phyloP scores from a whole-genome alignment of 2,888 invertebrate species.

The Boloria selene region DNA sequence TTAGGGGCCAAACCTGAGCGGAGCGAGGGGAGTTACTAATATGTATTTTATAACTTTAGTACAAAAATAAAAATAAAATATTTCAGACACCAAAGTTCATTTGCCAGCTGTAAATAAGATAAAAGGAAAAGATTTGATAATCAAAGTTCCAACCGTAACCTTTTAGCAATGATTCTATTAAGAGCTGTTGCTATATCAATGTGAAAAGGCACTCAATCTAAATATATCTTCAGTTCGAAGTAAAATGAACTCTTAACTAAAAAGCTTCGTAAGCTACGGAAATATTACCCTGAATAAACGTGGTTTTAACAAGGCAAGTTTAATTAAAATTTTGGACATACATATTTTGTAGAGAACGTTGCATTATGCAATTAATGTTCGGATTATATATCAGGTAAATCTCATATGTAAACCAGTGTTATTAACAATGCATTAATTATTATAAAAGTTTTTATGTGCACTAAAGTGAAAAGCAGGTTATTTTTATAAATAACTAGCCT shows the following conservation, averaged over 20 bases:
- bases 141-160: conserved; percentile 28
- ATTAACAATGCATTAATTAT: too few species aligned
- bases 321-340: conserved; percentile 55
- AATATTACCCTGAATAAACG: conserved; percentile 38
- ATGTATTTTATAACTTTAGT: too few species aligned
- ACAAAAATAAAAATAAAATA: too few species aligned
- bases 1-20: too few species aligned
- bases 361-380: not conserved
- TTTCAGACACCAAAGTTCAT: not conserved
- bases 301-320: conserved; percentile 41
- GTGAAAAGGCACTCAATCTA: conserved; percentile 27
- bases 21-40: too few species aligned
- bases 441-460: too few species aligned
- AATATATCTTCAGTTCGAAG: conserved; percentile 20
- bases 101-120: not conserved
- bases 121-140: conserved; percentile 1
- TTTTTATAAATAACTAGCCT: too few species aligned
- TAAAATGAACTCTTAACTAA: conserved; percentile 21
- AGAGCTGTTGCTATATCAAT: conserved; percentile 22
- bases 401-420: not conserved
- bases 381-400: not conserved
- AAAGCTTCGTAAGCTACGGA: conserved; percentile 36
- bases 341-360: conserved; percentile 27
- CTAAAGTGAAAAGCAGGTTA: too few species aligned
- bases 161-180: conserved; percentile 37